A percentile compares a stretch with the other conserved stretches of the same genome.
phyloP scores from a whole-genome alignment of 2,797 vertebrate species.

The Eleutherodactylus coqui region DNA sequence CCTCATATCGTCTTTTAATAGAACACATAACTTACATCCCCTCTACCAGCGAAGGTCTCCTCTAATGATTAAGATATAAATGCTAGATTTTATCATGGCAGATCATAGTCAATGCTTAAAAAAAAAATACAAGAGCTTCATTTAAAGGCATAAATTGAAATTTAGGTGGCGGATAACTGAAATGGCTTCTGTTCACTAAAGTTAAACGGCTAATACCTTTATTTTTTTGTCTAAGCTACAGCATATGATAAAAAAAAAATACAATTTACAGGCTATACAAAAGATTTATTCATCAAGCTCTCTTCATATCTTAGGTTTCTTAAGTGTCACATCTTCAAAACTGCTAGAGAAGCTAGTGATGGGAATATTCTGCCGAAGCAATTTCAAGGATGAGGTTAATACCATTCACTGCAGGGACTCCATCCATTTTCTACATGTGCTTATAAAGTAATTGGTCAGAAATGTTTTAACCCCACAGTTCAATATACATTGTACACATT shows the following conservation, averaged over 20 bases:
- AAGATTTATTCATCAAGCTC: neutral
- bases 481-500: neutral
- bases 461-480: slow-evolving; percentile 11
- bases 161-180: neutral
- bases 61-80: too few species aligned
- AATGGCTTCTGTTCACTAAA: neutral
- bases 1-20: too few species aligned
- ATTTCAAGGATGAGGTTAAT: slow-evolving; percentile 1
- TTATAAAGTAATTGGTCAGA: slow-evolving; percentile 33
- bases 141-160: too few species aligned
- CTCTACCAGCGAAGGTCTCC: too few species aligned
- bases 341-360: neutral
- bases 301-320: neutral
- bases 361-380: slow-evolving; percentile 5
- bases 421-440: neutral
- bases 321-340: neutral
- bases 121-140: too few species aligned
- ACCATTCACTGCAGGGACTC: neutral
- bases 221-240: neutral
- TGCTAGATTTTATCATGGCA: neutral
- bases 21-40: too few species aligned
- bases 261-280: neutral
- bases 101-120: neutral
- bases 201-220: neutral
- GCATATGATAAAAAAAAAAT: neutral